A percentile compares a stretch with the other conserved stretches of the same genome.
These are phyloP conservation scores for Eurois occulta DNA, from an alignment of 2,888 invertebrate species.

Conservation along the genomic window DNA sequence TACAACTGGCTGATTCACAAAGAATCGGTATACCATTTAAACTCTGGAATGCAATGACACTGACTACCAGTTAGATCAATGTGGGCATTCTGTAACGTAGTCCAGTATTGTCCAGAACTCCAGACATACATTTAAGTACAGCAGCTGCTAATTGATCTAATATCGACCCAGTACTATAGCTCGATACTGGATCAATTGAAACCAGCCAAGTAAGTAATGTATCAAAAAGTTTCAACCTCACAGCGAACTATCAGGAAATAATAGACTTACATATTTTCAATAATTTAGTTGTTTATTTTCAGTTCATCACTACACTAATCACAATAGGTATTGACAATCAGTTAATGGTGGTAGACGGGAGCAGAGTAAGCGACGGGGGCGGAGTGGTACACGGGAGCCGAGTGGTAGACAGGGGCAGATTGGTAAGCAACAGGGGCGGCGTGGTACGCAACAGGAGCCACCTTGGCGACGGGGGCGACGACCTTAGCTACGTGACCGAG, in stretches of 20 bases:
- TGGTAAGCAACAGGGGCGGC: slow-evolving; percentile 33
- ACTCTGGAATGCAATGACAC: too few species aligned
- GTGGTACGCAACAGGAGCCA: slow-evolving; percentile 63
- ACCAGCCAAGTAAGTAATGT: neutral
- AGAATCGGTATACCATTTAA: neutral
- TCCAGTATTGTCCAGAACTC: neutral
- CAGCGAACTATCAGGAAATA: neutral
- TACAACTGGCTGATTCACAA: neutral
- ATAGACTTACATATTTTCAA: slow-evolving; percentile 16
- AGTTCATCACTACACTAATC: slow-evolving; percentile 22
- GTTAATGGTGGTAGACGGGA: slow-evolving; percentile 82
- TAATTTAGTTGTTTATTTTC: slow-evolving; percentile 53
- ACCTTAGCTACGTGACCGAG: slow-evolving; percentile 78
- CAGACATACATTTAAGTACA: neutral
- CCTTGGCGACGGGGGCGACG: slow-evolving; percentile 64
- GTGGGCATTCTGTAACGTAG: neutral
- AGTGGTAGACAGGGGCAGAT: slow-evolving; percentile 38
- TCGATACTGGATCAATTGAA: neutral
- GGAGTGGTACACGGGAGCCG: slow-evolving; percentile 73
- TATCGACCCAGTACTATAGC: neutral
- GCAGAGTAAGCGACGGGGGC: slow-evolving; percentile 75
- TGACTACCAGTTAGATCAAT: neutral
- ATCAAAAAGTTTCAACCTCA: neutral
- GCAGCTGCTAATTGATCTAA: neutral
- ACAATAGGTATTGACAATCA: neutral